Conservation (phyloP, 2,797 vertebrate species). For the Gadopsis marmoratus region DNA sequence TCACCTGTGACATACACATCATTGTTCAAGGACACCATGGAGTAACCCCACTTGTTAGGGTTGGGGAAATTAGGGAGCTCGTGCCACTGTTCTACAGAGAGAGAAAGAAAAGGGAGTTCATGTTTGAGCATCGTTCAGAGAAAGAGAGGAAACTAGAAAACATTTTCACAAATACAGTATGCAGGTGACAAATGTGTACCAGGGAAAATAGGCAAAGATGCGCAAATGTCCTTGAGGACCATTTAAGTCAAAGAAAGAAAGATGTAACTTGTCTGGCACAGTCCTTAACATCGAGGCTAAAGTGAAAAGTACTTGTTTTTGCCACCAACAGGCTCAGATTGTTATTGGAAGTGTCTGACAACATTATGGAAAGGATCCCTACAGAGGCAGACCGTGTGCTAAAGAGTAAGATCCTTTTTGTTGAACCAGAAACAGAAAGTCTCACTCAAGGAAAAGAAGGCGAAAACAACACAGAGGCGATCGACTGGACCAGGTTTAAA, state of each 20-base stretch:
- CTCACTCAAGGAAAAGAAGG: too few relatives aligned
- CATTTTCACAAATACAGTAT: slow-evolving; percentile 21
- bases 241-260: slow-evolving; percentile 15
- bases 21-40: slow-evolving; percentile 92
- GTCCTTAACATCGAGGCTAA: background rate
- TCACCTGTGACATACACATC: slow-evolving; percentile 95
- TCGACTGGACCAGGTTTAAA: too few relatives aligned
- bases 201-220: slow-evolving; percentile 15
- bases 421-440: too few relatives aligned
- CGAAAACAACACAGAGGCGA: too few relatives aligned
- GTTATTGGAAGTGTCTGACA: too few relatives aligned
- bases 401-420: too few relatives aligned
- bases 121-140: slow-evolving; percentile 9
- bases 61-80: slow-evolving; percentile 95
- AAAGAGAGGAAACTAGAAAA: background rate
- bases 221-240: background rate
- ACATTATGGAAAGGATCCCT: too few relatives aligned
- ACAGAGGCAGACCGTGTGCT: too few relatives aligned
- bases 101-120: background rate
- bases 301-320: background rate
- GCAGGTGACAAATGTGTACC: slow-evolving; percentile 10
- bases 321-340: too few relatives aligned
- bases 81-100: slow-evolving; percentile 89
- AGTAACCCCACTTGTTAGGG: slow-evolving; percentile 98
- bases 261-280: slow-evolving; percentile 39